Percentiles rank a stretch among this genome's conserved stretches.
These are phyloP conservation scores for Drosophila burlai DNA, from an alignment of 1,140 invertebrate species.

Conservation along the genomic window DNA sequence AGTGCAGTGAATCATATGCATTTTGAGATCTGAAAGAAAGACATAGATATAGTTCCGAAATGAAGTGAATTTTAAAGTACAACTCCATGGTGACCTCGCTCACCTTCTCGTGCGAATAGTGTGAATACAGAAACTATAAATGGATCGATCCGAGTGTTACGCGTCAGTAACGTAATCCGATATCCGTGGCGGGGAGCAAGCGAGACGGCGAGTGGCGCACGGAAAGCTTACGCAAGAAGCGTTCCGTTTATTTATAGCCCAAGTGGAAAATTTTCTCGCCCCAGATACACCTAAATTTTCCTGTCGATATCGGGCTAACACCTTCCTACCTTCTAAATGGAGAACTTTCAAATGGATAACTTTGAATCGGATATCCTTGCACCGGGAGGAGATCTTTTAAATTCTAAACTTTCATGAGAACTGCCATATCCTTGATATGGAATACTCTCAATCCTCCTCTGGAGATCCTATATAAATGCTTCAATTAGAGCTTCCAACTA, in stretches of 20 bases:
- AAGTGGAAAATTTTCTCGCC: constrained; percentile 44
- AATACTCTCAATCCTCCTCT: neutral
- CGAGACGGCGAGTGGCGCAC: constrained; percentile 48
- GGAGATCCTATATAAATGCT: neutral
- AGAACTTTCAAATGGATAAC: constrained; percentile 1
- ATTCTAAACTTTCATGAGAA: neutral
- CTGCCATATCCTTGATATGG: neutral
- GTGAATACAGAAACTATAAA: constrained; percentile 59
- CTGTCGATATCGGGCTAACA: neutral
- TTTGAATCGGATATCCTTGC: neutral
- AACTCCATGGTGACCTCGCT: constrained; percentile 34
- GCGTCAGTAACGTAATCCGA: constrained; percentile 68
- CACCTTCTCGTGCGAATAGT: constrained; percentile 36
- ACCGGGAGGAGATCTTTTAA: neutral
- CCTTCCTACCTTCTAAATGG: neutral
- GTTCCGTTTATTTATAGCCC: constrained; percentile 37
- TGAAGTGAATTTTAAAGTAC: constrained; percentile 41
- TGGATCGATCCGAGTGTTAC: constrained; percentile 62
- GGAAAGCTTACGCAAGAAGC: constrained; percentile 63
- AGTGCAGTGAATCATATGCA: constrained; percentile 67
- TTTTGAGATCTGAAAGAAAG: constrained; percentile 16
- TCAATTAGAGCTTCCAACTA: neutral
- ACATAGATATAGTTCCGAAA: constrained; percentile 22
- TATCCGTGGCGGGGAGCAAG: constrained; percentile 42
- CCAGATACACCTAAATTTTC: constrained; percentile 38